These are phyloP conservation scores for Geodia barretti DNA, from an alignment of 37 sponge, comb jelly and placozoan genomes.

Conservation along the genomic window DNA sequence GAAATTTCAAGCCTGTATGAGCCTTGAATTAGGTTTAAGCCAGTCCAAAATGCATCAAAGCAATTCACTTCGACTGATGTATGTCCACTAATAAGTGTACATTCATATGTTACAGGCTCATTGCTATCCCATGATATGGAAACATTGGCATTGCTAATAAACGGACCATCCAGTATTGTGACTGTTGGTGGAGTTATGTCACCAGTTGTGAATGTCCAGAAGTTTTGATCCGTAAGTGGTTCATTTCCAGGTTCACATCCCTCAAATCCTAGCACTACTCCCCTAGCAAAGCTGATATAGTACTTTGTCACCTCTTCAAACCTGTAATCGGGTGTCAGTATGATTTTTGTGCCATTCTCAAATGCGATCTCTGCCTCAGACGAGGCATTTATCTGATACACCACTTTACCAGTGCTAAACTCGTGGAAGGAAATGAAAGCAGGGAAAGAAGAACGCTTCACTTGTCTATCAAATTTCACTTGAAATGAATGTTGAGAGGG, in stretches of 20 bases:
- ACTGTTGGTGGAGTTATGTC: slow-evolving; percentile 39
- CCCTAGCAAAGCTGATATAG: slow-evolving; percentile 25
- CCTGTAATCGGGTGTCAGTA: slow-evolving; percentile 7
- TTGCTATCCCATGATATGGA: slow-evolving; percentile 26
- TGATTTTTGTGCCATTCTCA: neutral
- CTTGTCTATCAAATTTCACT: slow-evolving; percentile 16
- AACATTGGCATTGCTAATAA: slow-evolving; percentile 21
- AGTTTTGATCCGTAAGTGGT: slow-evolving; percentile 19
- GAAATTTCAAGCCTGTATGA: no score
- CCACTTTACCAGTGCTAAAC: neutral
- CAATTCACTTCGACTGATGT: slow-evolving; percentile 8
- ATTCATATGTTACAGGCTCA: slow-evolving; percentile 22
- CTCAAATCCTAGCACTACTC: slow-evolving; percentile 31
- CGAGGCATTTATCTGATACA: slow-evolving; percentile 27
- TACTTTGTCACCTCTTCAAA: slow-evolving; percentile 18
- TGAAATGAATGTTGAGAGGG: slow-evolving; percentile 8
- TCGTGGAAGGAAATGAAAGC: slow-evolving; percentile 16
- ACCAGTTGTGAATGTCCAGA: slow-evolving; percentile 39
- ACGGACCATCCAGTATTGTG: neutral
- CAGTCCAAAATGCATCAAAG: slow-evolving; percentile 18
- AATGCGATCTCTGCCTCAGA: slow-evolving; percentile 17
- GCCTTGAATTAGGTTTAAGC: slow-evolving; percentile 8
- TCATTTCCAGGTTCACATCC: slow-evolving; percentile 47
- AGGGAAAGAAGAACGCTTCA: slow-evolving; percentile 11
- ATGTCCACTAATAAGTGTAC: neutral